Evolutionary conservation across 1,140 invertebrate species (phyloP), one percentile per base, ranked within the genome.

Genomic region (Lordiphosa mommai): DNA sequence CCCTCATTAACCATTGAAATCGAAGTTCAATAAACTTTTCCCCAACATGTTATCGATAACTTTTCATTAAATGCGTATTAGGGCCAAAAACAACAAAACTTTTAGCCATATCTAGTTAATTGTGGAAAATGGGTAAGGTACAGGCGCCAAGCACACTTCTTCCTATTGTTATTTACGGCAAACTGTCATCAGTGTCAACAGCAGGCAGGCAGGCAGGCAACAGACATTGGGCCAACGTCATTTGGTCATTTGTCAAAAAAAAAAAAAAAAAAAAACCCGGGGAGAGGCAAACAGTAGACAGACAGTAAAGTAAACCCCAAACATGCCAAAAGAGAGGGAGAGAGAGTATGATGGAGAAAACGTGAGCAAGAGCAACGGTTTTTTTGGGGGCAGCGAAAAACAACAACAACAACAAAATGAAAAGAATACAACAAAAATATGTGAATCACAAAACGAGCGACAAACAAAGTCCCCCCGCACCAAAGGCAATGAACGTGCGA

Each of bases 161-260:
- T 65, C 34, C 50, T 37, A 32, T 67, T 66, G 63, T 66, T 67
- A 56, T 67, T 66, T 66, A 67, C 63, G 63, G 38, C 53, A 44
- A 66, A 66, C 52, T 67, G 63, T 67, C 63, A 67, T 37, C 61
- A 55, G 61, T 67, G 61, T 67, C 61, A 67, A 58, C 41, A 55
- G 32, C 63, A 57, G 51, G 23, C 23, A 20, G 17, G 17, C 17
- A 20, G 17, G 17, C 17, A 57, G 37, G 61, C 64, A 67, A 37
- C 61, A 67, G 61, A 64, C 60, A 65, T 47, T 49, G 52, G 63
- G 41, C 53, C 60, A 61, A 65, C 60, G 61, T 65, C 60, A 65
- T 65, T 65, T 55, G 60, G 61, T 65, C 61, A 65, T 65, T 65
- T 65, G 60, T 65, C 60, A 61, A 14, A 29, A 10, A 9, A 37